Percentiles rank a stretch among this genome's conserved stretches.
Evolutionary conservation across 2,113 vertebrate species (phyloP).

Genomic region (Gallinago paraguaiae): DNA sequence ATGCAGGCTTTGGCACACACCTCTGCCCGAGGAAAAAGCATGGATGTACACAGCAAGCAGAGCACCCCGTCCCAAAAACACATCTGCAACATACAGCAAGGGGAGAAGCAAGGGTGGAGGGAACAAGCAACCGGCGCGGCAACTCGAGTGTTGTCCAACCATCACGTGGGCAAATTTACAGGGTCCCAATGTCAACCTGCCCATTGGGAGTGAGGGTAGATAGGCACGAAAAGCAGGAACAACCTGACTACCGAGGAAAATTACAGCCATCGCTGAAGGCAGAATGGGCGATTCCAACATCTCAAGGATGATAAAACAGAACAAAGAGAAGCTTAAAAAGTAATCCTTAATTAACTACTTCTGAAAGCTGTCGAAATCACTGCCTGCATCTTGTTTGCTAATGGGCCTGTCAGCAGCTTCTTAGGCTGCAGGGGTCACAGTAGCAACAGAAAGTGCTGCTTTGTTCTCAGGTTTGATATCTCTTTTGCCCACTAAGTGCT

Average conservation of each 20-base stretch:
- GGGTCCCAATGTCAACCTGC: background rate
- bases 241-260: background rate
- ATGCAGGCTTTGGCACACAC: rapidly evolving
- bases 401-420: conserved; percentile 15
- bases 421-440: background rate
- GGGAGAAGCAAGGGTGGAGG: background rate
- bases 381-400: background rate
- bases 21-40: background rate
- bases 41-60: rapidly evolving
- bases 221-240: background rate
- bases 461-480: background rate
- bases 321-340: conserved; percentile 22
- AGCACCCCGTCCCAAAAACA: background rate
- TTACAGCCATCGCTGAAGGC: background rate
- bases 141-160: background rate
- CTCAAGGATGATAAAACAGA: background rate
- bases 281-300: background rate
- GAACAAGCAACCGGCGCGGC: background rate
- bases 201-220: background rate
- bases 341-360: background rate
- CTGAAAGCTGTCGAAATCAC: background rate
- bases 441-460: background rate
- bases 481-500: background rate
- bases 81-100: background rate
- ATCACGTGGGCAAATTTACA: background rate